Evolutionary conservation across 2,113 vertebrate genomes (phyloP).

Genomic region (Butorides virescens): DNA sequence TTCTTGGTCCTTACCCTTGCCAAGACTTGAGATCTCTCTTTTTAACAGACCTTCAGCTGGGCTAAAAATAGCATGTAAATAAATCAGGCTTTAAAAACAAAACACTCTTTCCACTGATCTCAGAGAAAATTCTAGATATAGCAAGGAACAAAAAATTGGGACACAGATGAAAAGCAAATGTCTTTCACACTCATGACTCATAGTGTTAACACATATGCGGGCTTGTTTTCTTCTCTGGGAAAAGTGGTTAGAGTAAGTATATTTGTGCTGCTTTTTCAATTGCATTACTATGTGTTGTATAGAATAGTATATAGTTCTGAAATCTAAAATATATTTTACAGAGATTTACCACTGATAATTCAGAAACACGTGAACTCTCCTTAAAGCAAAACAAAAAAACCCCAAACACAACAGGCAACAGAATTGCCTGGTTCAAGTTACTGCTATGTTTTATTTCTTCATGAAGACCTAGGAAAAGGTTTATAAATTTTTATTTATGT

Average conservation of each 20-base stretch:
- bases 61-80: slow-evolving; percentile 12
- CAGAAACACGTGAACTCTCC: not conserved
- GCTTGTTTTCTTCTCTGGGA: not conserved
- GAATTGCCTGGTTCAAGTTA: not conserved
- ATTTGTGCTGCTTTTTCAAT: not conserved
- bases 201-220: rapidly evolving
- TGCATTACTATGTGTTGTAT: not conserved
- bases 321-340: not conserved
- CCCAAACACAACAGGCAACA: not conserved
- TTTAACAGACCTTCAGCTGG: not conserved
- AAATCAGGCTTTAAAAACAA: not conserved
- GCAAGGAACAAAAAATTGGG: not conserved
- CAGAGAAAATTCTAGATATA: slow-evolving; percentile 3
- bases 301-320: not conserved
- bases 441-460: not conserved
- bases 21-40: not conserved
- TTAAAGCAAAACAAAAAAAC: not conserved
- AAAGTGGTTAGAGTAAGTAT: not conserved
- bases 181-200: not conserved
- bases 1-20: not conserved
- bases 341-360: not conserved
- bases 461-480: not conserved
- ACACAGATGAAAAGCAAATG: not conserved
- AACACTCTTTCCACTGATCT: not conserved
- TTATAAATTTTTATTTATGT: not conserved